Evolutionary conservation across 1,140 invertebrate genomes (phyloP), one percentile per base, ranked within the genome.

Genomic region (Cryptotermes secundus): DNA sequence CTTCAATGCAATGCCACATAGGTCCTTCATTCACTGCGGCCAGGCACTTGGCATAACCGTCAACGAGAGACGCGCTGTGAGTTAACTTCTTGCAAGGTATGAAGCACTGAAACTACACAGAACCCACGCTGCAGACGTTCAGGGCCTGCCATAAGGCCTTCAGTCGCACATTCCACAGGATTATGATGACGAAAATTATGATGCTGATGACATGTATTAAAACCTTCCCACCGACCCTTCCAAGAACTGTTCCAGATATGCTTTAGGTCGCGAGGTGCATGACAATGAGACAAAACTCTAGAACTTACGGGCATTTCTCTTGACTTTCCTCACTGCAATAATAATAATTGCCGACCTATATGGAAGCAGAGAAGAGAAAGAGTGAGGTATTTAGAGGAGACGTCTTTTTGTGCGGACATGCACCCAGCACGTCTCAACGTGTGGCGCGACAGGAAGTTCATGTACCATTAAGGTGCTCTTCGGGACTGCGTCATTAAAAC

Each of bases 41-140:
- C 2, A 10, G 26, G 6, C n/a, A n/a, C 24, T 59, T 19, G 53
- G 6, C 59, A 72, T 4, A n/a, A 31, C 59, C 59, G 59, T 72
- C 59, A 72, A 31, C 59, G 59, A 72, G 59, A 72, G 26, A 31
- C n/a, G 2, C 4, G 31, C 59, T 72, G 26, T n/a, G 59, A 72
- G 59, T 72, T 72, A 72, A 72, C 59, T 72, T 72, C 59, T 72
- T 72, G 59, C 59, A n/a, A 72, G 59, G 59, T 72, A 72, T 14
- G 59, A n/a, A 72, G 59, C 0, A n/a, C 59, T n/a, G 26, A 72
- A 72, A 9, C 26, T 12, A 3, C 26, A 16, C 26, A 59, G 12
- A 59, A 59, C n/a, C n/a, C 26, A 31, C 26, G n/a, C 12, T 72
- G n/a, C 16, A 31, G n/a, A 72, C n/a, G 3, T 49, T 16, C 4